Evolutionary conservation across 2,113 vertebrate species (phyloP), one percentile per base, ranked within the genome.

Genomic region (Saccopteryx leptura): DNA sequence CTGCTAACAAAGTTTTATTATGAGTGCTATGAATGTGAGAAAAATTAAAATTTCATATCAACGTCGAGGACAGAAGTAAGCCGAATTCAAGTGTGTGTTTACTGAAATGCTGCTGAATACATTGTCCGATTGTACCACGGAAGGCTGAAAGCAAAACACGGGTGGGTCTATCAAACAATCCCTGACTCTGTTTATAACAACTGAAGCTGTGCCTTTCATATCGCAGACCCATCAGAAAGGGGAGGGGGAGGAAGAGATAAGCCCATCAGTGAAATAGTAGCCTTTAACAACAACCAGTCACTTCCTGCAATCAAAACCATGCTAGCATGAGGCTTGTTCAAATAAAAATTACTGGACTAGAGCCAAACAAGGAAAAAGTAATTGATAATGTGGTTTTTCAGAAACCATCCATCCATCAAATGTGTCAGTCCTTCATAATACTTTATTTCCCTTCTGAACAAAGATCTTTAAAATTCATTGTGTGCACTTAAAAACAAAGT

Each of bases 401-500:
- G 97, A 98, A 98, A 92, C 71, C 92, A 92, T 93, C 94, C 95
- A 98, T 98, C 97, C 91, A 98, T 98, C 98, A 98, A 94, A 98
- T 97, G 33, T 98, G 97, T 98, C 97, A 97, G 95, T 98, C 94
- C 76, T 98, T 97, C 91, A 97, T 98, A 98, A 97, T 97, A 98
- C 90, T 98, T 98, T 98, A 98, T 98, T 98, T 98, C 94, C 96
- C 95, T 98, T 97, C 95, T 96, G 96, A 98, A 97, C 97, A 98
- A 98, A 98, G 91, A 98, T 97, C 97, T 97, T 98, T 98, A 98
- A 98, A 98, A 98, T 98, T 98, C 98, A 98, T 98, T 97, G 92
- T 98, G 92, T 96, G 92, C 87, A 93, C 96, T 98, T 98, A 97
- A 98, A 97, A 98, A 98, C 97, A 98, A 98, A 98, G 85, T 98